These are phyloP conservation scores for Sinocyclocheilus grahami DNA, from an alignment of 2,113 vertebrate species.

Conservation along the genomic window DNA sequence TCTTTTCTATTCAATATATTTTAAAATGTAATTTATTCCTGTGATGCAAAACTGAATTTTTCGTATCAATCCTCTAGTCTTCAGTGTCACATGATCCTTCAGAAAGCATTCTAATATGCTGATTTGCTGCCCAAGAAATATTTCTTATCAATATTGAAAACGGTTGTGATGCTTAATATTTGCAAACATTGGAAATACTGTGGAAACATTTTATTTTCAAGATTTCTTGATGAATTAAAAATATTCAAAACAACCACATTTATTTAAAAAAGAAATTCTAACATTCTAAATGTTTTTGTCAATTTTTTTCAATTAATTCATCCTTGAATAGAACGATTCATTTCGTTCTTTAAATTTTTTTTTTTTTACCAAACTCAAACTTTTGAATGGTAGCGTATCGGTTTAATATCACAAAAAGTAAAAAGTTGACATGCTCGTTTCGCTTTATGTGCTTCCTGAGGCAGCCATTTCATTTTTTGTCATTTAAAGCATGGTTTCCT, in stretches of 20 bases:
- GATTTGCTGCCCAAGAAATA: neutral
- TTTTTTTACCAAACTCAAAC: too few relatives aligned
- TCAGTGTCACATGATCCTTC: neutral
- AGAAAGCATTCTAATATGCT: neutral
- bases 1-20: neutral
- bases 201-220: neutral
- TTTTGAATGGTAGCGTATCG: neutral
- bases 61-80: neutral
- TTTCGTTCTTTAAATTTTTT: neutral
- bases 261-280: neutral
- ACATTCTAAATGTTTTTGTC: neutral
- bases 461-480: constrained; percentile 35
- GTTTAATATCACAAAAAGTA: neutral
- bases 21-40: neutral
- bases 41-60: neutral
- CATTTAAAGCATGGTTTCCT: constrained; percentile 40
- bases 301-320: neutral
- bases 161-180: too few relatives aligned
- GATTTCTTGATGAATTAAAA: neutral
- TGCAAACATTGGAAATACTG: too few relatives aligned
- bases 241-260: neutral
- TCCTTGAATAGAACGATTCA: too few relatives aligned
- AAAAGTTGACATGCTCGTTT: neutral
- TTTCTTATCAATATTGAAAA: neutral
- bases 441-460: neutral